phyloP scores from a whole-genome alignment of 2,888 invertebrate species.

The Drosophila kanekoi region DNA sequence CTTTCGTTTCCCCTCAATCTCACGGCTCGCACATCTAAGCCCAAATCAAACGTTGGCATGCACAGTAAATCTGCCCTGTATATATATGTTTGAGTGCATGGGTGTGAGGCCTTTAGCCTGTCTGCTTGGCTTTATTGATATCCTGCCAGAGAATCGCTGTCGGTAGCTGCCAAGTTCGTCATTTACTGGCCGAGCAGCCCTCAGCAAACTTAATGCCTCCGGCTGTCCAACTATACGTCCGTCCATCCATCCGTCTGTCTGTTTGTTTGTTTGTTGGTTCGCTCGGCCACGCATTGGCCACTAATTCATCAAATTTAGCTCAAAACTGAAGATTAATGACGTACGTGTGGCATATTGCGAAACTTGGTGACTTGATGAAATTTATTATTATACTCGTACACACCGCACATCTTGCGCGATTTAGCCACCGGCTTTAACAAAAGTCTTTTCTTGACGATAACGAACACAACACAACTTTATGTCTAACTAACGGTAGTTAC shows the following conservation, averaged over 20 bases:
- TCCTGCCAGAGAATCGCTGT: slow-evolving; percentile 62
- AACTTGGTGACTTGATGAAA: slow-evolving; percentile 79
- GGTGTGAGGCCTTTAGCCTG: slow-evolving; percentile 57
- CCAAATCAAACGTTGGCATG: slow-evolving; percentile 66
- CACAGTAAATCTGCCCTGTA: slow-evolving; percentile 37
- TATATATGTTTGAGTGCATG: slow-evolving; percentile 18
- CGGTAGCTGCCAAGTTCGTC: slow-evolving; percentile 70
- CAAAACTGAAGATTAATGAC: slow-evolving; percentile 78
- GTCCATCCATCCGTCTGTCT: slow-evolving; percentile 17
- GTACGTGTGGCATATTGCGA: slow-evolving; percentile 78
- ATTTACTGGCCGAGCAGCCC: slow-evolving; percentile 37
- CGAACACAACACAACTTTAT: slow-evolving; percentile 45
- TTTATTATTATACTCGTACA: slow-evolving; percentile 64
- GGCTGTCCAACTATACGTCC: slow-evolving; percentile 43
- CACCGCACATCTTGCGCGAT: slow-evolving; percentile 27
- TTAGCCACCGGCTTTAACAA: slow-evolving; percentile 38
- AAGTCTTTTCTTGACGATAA: slow-evolving; percentile 6
- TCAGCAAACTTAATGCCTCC: slow-evolving; percentile 66
- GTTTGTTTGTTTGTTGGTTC: slow-evolving; percentile 48
- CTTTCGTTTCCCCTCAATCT: slow-evolving; percentile 33
- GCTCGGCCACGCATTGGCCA: slow-evolving; percentile 68
- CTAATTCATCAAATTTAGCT: slow-evolving; percentile 80
- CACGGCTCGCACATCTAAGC: slow-evolving; percentile 40
- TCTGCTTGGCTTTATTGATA: slow-evolving; percentile 71
- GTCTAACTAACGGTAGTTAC: slow-evolving; percentile 42